Evolutionary conservation across 2,797 vertebrate genomes (phyloP).

Genomic region (Gadopsis bispinosus): DNA sequence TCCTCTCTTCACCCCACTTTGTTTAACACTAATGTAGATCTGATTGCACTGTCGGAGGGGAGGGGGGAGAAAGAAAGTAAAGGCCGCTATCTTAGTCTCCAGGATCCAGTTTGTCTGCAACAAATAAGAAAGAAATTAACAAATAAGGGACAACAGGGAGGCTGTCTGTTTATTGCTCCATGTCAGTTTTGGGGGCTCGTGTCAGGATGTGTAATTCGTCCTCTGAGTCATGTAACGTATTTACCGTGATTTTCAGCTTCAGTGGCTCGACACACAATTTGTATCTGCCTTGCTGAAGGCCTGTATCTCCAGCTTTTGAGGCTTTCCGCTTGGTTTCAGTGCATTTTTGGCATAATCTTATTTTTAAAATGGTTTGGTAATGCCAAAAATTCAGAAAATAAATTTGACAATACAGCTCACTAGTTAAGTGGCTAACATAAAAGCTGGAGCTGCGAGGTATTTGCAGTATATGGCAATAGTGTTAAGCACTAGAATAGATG

Average conservation of each 20-base stretch:
- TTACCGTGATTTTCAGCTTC: constrained; percentile 44
- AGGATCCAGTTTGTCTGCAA: constrained; percentile 38
- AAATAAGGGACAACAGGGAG: not conserved
- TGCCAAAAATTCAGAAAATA: not conserved
- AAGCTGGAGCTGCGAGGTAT: not conserved
- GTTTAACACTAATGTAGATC: constrained; percentile 45
- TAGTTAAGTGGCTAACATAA: not conserved
- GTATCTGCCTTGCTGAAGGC: not conserved
- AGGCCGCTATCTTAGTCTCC: constrained; percentile 5
- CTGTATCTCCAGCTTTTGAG: constrained; percentile 4
- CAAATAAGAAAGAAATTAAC: not conserved
- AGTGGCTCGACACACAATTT: constrained; percentile 22
- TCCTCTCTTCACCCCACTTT: constrained; percentile 59
- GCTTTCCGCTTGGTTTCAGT: not conserved
- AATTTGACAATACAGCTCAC: not conserved
- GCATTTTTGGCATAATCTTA: not conserved
- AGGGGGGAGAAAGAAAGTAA: not conserved
- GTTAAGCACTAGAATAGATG: not conserved
- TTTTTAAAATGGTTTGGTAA: not conserved
- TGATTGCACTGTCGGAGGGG: constrained; percentile 22
- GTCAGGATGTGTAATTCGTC: constrained; percentile 31
- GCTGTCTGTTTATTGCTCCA: constrained; percentile 13
- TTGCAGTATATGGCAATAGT: not conserved
- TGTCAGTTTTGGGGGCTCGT: constrained; percentile 18
- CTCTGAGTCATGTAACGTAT: constrained; percentile 47